Conservation (phyloP, 2,797 vertebrate genomes). For the Natrix natrix region DNA sequence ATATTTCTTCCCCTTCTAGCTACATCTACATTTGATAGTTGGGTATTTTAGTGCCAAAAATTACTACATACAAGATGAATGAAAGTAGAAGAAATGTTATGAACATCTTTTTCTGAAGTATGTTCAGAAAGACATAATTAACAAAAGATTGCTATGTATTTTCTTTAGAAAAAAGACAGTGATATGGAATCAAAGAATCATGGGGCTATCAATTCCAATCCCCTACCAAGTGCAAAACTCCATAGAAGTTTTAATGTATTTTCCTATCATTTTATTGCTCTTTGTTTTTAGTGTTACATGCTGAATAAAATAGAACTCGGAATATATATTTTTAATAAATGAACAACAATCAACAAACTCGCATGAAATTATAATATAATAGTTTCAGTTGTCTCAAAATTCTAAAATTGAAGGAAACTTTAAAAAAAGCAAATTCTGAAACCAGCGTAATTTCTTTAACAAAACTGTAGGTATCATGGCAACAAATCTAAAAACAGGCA, state of each 20-base stretch:
- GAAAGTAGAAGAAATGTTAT: neutral
- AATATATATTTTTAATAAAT: neutral
- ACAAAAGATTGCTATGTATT: neutral
- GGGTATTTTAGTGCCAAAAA: neutral
- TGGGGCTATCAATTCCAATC: neutral
- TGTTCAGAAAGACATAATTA: neutral
- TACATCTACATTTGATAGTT: neutral
- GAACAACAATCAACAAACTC: neutral
- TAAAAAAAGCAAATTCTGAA: neutral
- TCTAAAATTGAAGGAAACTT: neutral
- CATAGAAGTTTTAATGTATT: neutral
- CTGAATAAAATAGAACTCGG: neutral
- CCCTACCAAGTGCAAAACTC: neutral
- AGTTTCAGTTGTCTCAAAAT: neutral
- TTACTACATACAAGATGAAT: neutral
- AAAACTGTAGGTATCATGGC: slow-evolving; percentile 21
- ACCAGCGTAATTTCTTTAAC: slow-evolving; percentile 28
- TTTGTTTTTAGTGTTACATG: neutral
- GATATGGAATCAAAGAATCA: neutral
- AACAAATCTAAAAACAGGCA: slow-evolving; percentile 25
- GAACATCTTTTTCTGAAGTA: neutral
- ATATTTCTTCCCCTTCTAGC: slow-evolving; percentile 4
- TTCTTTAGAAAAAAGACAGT: neutral
- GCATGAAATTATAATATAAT: slow-evolving; percentile 28
- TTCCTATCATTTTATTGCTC: neutral